These are phyloP conservation scores for Lithophane leautieri DNA, from an alignment of 2,888 invertebrate genomes.

Conservation along the genomic window DNA sequence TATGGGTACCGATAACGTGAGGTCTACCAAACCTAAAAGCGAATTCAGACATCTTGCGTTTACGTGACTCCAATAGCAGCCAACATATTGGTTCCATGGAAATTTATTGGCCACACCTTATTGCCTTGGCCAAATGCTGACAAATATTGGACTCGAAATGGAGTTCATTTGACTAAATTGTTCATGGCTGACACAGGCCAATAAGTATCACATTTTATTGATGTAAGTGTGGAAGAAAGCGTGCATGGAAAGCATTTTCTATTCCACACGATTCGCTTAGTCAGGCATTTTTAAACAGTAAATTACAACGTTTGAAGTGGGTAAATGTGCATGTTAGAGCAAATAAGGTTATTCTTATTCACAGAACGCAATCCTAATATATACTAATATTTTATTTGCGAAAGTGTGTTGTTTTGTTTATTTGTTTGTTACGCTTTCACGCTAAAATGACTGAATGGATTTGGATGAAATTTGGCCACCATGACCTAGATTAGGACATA, in stretches of 20 bases:
- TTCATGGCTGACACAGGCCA: conserved; percentile 35
- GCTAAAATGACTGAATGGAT: too few relatives aligned
- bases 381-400: too few relatives aligned
- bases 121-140: conserved; percentile 37
- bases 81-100: conserved; percentile 48
- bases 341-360: conserved; percentile 11
- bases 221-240: conserved; percentile 21
- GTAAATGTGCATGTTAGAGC: conserved; percentile 18
- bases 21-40: conserved; percentile 31
- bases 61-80: conserved; percentile 50
- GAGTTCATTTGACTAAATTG: conserved; percentile 49
- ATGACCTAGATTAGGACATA: too few relatives aligned
- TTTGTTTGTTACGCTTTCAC: too few relatives aligned
- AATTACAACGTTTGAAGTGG: conserved; percentile 19
- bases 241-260: conserved; percentile 50
- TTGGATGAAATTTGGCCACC: too few relatives aligned
- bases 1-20: neutral
- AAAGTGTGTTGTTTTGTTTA: too few relatives aligned
- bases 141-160: conserved; percentile 42
- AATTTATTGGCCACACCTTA: conserved; percentile 50
- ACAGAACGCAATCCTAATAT: neutral
- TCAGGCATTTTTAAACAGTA: conserved; percentile 45
- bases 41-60: conserved; percentile 46
- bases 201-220: conserved; percentile 54
- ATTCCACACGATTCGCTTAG: conserved; percentile 20